Evolutionary conservation across 2,888 invertebrate species (phyloP).

Genomic region (Orchesella flavescens): DNA sequence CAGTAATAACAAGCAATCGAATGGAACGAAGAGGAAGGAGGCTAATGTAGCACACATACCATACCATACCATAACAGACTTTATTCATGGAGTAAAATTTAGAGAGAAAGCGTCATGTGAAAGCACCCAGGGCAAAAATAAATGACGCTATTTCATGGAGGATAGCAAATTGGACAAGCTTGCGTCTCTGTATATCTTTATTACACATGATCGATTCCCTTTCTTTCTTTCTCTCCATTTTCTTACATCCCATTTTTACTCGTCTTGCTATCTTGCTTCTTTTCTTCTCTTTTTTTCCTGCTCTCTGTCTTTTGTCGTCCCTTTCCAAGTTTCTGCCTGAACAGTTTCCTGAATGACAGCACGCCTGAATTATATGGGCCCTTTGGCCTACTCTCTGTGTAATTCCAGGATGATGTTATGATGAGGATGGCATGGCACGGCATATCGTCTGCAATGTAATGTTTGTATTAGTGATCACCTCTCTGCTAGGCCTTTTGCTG

Average conservation of each 20-base stretch:
- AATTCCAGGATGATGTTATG: slow-evolving; percentile 7
- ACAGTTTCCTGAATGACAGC: slow-evolving; percentile 39
- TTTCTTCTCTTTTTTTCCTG: slow-evolving; percentile 22
- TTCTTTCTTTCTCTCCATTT: slow-evolving; percentile 30
- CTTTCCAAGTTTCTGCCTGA: slow-evolving; percentile 20
- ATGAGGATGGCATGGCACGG: not conserved
- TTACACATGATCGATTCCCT: slow-evolving; percentile 62
- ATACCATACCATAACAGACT: not conserved
- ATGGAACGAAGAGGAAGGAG: slow-evolving; percentile 5
- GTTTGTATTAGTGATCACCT: slow-evolving; percentile 36
- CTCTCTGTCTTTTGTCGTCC: slow-evolving; percentile 37
- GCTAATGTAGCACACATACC: not conserved
- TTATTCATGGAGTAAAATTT: not conserved
- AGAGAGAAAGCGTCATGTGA: not conserved
- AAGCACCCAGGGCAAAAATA: slow-evolving; percentile 7
- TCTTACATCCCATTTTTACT: slow-evolving; percentile 13
- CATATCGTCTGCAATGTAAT: not conserved
- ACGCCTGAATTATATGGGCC: slow-evolving; percentile 42
- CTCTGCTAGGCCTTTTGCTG: not conserved
- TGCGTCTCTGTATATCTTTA: slow-evolving; percentile 51
- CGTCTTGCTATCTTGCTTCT: slow-evolving; percentile 26
- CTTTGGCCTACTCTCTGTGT: slow-evolving; percentile 29
- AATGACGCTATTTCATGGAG: slow-evolving; percentile 3
- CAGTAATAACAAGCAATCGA: slow-evolving; percentile 13
- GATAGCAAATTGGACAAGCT: slow-evolving; percentile 24